Evolutionary conservation across 2,113 vertebrate genomes (phyloP).

Genomic region (Nannospalax galili): DNA sequence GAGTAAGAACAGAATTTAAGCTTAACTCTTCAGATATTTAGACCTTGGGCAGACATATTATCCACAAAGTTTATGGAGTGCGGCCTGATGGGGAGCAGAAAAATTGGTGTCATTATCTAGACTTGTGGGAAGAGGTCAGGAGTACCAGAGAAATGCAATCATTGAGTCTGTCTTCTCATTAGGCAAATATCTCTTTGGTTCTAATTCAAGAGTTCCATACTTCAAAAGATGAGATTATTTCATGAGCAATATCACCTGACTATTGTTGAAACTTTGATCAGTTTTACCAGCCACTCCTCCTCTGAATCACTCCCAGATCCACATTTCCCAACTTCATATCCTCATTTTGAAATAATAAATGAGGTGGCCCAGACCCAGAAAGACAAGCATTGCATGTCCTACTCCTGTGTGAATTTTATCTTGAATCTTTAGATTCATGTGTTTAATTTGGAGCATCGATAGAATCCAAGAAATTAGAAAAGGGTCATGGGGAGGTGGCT

Average conservation of each 20-base stretch:
- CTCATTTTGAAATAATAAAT: no score
- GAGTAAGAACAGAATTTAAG: slow-evolving; percentile 64
- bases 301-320: background rate
- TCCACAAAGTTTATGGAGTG: slow-evolving; percentile 55
- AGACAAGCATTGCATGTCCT: background rate
- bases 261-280: background rate
- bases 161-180: slow-evolving; percentile 40
- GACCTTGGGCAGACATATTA: slow-evolving; percentile 65
- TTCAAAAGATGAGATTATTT: background rate
- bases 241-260: background rate
- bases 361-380: background rate
- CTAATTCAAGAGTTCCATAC: background rate
- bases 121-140: slow-evolving; percentile 3
- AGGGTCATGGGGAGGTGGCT: no score
- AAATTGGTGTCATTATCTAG: slow-evolving; percentile 31
- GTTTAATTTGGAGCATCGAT: background rate
- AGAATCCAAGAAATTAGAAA: background rate
- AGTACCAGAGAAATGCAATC: slow-evolving; percentile 23
- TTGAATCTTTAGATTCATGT: background rate
- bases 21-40: slow-evolving; percentile 61
- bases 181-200: slow-evolving; percentile 7
- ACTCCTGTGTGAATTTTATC: no score
- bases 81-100: slow-evolving; percentile 37
- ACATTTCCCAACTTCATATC: no score
- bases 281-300: no score